Evolutionary conservation across 2,888 invertebrate species (phyloP).

Genomic region (Beris chalybata): DNA sequence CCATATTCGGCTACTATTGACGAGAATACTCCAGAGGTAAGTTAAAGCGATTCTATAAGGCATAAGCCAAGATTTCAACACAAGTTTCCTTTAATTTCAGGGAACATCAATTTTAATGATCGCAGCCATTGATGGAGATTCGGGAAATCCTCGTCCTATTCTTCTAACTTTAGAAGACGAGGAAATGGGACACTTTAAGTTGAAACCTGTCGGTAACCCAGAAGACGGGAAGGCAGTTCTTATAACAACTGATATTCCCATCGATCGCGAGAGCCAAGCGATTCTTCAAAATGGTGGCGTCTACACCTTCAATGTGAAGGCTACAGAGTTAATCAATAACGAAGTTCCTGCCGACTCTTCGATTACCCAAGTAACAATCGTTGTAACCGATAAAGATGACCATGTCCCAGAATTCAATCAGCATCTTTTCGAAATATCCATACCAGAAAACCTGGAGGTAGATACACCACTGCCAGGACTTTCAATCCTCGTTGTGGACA

Average conservation of each 20-base stretch:
- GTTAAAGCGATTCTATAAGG: background rate
- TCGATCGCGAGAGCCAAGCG: conserved; percentile 74
- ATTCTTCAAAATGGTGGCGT: conserved; percentile 78
- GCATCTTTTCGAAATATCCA: conserved; percentile 66
- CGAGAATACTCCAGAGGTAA: conserved; percentile 71
- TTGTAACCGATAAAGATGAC: conserved; percentile 79
- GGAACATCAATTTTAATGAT: conserved; percentile 70
- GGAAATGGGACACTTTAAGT: conserved; percentile 66
- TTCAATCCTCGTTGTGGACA: conserved; percentile 72
- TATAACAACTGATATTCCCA: conserved; percentile 65
- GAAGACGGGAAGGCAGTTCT: conserved; percentile 62
- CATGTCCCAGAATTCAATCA: conserved; percentile 73
- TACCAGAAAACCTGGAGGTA: conserved; percentile 75
- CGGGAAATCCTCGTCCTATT: conserved; percentile 70
- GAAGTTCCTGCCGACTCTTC: conserved; percentile 70
- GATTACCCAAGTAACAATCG: conserved; percentile 71
- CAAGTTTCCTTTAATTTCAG: conserved; percentile 44
- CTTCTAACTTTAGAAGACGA: conserved; percentile 72
- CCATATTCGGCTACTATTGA: conserved; percentile 77
- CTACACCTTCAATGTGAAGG: conserved; percentile 71
- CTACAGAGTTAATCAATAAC: conserved; percentile 73
- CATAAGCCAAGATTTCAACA: conserved; percentile 6
- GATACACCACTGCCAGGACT: conserved; percentile 71
- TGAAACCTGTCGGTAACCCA: conserved; percentile 59
- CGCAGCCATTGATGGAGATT: conserved; percentile 78